Evolutionary conservation across 2,888 invertebrate species (phyloP), one percentile per base, ranked within the genome.

Genomic region (Pardosa pseudoannulata): DNA sequence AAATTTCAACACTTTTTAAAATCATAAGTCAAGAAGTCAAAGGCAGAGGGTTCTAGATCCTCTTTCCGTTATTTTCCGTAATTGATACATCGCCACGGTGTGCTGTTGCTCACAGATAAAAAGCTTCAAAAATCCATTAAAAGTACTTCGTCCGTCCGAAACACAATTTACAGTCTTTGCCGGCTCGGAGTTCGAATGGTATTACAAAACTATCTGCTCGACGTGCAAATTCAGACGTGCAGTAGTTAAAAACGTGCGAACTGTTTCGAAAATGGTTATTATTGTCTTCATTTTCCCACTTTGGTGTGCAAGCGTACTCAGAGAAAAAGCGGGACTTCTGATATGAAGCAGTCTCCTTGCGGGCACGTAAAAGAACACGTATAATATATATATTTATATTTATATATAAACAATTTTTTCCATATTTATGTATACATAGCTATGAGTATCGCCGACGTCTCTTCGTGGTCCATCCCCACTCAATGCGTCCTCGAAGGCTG

Each of bases 191-290:
- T 2, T 16, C 5, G 46, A 6, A 16, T 9, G 11, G 5, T 11
- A 36, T 16, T 73, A 81, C 67, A 74, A 74, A 81, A 81, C 68
- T 67, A 74, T 68, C 36, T 50, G 73, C 73, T 73, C 28, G 67
- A 46, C n/a, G 67, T 81, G 80, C 74, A 29, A 68, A 56, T 67
- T 68, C 50, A 39, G 72, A 46, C 31, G 74, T 68, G 68, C 74
- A 28, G 1, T n/a, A 29, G 64, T 28, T 64, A 64, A 64, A 64
- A 64, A 64, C 29, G 64, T 64, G 64, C 29, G 28, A 23, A 56
- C 36, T 19, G 9, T 56, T 9, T 16, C n/a, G n/a, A n/a, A n/a
- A n/a, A n/a, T n/a, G n/a, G n/a, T n/a, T n/a, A n/a, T n/a, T n/a
- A n/a, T n/a, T n/a, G n/a, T 27, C 9, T 28, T 29, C 28, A 16